These are phyloP conservation scores for Melieria omissa DNA, from an alignment of 2,888 invertebrate species.

Conservation along the genomic window DNA sequence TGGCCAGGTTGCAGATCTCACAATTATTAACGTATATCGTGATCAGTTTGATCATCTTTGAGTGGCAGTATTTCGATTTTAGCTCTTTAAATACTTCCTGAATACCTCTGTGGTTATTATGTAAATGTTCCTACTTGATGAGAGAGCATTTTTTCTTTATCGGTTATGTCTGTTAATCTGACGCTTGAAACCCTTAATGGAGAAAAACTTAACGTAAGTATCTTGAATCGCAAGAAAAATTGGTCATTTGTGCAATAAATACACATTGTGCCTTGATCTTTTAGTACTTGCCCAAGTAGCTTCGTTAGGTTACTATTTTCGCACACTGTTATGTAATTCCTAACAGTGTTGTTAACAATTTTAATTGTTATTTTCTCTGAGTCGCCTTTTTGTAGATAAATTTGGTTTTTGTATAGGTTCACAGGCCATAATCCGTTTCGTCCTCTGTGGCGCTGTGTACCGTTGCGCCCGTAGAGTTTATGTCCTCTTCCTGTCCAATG, in stretches of 20 bases:
- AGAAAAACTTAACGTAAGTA: too few relatives aligned
- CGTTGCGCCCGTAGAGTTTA: slow-evolving; percentile 1
- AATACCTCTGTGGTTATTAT: too few relatives aligned
- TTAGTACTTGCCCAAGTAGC: background rate
- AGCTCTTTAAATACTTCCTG: too few relatives aligned
- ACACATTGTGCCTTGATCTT: background rate
- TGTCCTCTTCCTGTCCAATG: background rate
- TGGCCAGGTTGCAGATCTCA: too few relatives aligned
- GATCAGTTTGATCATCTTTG: too few relatives aligned
- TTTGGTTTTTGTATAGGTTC: slow-evolving; percentile 30
- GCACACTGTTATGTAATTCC: background rate
- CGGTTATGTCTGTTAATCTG: too few relatives aligned
- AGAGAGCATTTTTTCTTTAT: too few relatives aligned
- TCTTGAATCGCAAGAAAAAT: slow-evolving; percentile 42
- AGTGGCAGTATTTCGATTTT: too few relatives aligned
- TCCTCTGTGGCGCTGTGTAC: slow-evolving; percentile 39
- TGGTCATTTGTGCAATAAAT: background rate
- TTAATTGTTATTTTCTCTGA: slow-evolving; percentile 11
- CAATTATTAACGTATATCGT: too few relatives aligned
- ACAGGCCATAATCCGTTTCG: background rate
- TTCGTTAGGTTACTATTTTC: background rate
- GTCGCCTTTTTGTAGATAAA: background rate
- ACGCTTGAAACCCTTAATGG: too few relatives aligned
- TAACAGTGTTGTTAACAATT: slow-evolving; percentile 17
- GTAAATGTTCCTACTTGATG: too few relatives aligned